Conservation (phyloP, 1,140 invertebrate species). For the Laupala kohalensis region DNA sequence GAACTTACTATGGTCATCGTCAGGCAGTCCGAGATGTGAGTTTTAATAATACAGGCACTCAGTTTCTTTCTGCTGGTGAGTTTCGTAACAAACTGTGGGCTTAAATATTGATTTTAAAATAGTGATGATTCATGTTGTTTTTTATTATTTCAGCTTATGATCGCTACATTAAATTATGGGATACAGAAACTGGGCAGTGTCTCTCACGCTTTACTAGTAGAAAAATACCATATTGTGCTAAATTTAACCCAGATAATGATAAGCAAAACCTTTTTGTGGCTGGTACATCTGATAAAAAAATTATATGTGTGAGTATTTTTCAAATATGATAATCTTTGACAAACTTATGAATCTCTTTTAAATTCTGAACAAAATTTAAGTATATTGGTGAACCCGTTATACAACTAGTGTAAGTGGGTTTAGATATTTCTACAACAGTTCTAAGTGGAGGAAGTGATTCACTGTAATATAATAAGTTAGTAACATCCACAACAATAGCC, state of each 20-base stretch:
- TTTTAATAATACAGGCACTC: constrained; percentile 88
- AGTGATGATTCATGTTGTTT: no score
- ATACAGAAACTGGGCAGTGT: constrained; percentile 93
- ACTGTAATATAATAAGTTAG: no score
- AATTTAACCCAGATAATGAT: constrained; percentile 94
- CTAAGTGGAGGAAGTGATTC: no score
- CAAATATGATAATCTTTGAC: constrained; percentile 5
- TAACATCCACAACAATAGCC: no score
- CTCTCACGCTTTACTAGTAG: constrained; percentile 83
- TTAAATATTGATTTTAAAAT: not conserved
- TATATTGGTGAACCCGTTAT: no score
- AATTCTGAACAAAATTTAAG: not conserved
- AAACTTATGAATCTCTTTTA: constrained; percentile 3
- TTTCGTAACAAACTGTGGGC: no score
- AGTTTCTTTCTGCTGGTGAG: constrained; percentile 81
- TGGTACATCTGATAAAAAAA: constrained; percentile 98
- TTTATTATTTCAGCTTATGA: constrained; percentile 47
- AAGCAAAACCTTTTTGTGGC: constrained; percentile 97
- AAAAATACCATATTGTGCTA: constrained; percentile 94
- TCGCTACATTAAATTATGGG: constrained; percentile 95
- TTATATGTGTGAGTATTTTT: constrained; percentile 80
- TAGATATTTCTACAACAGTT: no score
- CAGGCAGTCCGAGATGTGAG: constrained; percentile 93
- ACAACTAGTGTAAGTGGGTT: no score
- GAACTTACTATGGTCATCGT: constrained; percentile 92